These are phyloP conservation scores for Cataglyphis altisquamis DNA, from an alignment of 2,888 invertebrate species.

Conservation along the genomic window DNA sequence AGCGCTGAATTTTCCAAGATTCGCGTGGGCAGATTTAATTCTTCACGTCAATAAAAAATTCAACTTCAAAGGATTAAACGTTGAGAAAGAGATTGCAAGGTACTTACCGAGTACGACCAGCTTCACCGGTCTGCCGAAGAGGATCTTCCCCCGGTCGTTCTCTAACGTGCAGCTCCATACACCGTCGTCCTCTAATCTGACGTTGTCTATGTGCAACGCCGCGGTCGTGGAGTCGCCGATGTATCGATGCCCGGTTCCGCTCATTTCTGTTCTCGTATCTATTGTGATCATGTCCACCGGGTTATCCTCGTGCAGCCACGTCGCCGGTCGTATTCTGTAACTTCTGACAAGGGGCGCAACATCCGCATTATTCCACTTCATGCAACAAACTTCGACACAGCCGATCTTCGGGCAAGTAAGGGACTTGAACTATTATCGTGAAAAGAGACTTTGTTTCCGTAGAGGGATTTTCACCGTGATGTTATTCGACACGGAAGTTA, in stretches of 20 bases:
- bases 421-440: constrained; percentile 21
- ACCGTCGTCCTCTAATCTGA: constrained; percentile 90
- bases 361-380: constrained; percentile 39
- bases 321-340: constrained; percentile 84
- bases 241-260: constrained; percentile 85
- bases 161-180: constrained; percentile 91
- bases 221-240: constrained; percentile 85
- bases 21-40: background rate
- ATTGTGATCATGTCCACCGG: constrained; percentile 85
- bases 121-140: constrained; percentile 89
- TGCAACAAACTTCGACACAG: constrained; percentile 37
- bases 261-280: constrained; percentile 85
- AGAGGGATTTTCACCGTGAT: constrained; percentile 9
- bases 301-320: constrained; percentile 83
- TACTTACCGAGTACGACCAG: constrained; percentile 90
- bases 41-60: constrained; percentile 29
- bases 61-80: constrained; percentile 17
- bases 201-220: constrained; percentile 87
- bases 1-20: background rate
- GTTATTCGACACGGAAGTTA: background rate
- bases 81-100: background rate
- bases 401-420: constrained; percentile 36
- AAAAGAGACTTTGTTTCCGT: constrained; percentile 21
- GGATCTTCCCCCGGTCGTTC: constrained; percentile 89
- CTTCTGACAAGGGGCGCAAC: constrained; percentile 75